These are phyloP conservation scores for Drosophila quadrilineata DNA, from an alignment of 1,140 invertebrate genomes.

Conservation along the genomic window DNA sequence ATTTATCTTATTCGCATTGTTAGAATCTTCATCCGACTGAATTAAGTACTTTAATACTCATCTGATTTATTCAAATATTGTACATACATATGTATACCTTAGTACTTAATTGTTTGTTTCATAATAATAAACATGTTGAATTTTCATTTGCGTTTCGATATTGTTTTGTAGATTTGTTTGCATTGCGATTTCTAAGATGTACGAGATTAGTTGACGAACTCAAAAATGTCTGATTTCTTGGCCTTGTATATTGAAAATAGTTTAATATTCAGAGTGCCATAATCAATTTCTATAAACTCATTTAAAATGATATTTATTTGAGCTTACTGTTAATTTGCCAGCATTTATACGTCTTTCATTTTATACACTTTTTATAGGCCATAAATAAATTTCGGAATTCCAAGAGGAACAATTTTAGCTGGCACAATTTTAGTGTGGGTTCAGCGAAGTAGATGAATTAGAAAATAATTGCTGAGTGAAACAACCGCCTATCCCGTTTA, in stretches of 20 bases:
- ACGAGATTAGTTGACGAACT: conserved; percentile 47
- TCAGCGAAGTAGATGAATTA: too few species aligned
- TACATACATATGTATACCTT: conserved; percentile 10
- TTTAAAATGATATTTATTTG: conserved; percentile 16
- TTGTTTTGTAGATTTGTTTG: conserved; percentile 55
- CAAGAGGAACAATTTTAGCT: too few species aligned
- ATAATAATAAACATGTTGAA: conserved; percentile 62
- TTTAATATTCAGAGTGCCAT: neutral
- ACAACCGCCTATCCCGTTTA: neutral
- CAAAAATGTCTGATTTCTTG: conserved; percentile 29
- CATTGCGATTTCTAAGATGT: conserved; percentile 72
- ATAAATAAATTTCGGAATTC: conserved; percentile 12
- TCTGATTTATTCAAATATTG: too few species aligned
- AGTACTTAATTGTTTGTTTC: conserved; percentile 43
- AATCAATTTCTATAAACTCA: neutral
- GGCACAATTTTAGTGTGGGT: too few species aligned
- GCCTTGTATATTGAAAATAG: conserved; percentile 9
- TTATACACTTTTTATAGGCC: conserved; percentile 7
- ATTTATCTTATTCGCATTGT: conserved; percentile 55
- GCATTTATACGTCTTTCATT: conserved; percentile 29
- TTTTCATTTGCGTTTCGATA: conserved; percentile 42
- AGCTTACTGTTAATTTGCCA: conserved; percentile 18
- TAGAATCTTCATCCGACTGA: neutral
- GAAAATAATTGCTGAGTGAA: conserved; percentile 16
- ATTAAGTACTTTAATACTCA: too few species aligned